Evolutionary conservation across 2,113 vertebrate genomes (phyloP), one percentile per base, ranked within the genome.

Genomic region (Merops nubicus): DNA sequence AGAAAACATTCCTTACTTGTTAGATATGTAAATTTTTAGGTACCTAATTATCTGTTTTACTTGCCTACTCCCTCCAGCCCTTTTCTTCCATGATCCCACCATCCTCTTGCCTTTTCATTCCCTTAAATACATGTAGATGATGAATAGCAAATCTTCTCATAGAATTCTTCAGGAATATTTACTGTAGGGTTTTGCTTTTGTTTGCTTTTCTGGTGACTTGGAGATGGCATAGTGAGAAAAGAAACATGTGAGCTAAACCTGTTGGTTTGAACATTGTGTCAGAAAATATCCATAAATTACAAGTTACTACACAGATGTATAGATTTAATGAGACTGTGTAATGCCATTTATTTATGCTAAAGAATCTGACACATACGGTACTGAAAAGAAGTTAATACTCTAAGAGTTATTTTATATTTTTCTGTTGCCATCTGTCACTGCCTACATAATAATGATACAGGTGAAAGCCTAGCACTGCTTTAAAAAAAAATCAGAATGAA

Each of bases 261-360:
- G 95, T 96, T 94, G 96, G 93, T 97, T 97, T 97, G 97, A 97
- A 96, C 95, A 97, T 93, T 95, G 95, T 97, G 95, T 97, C 95
- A 97, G 96, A 97, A 97, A 97, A 96, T 97, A 96, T 96, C 94
- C 84, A 96, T 96, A 97, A 97, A 97, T 96, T 97, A 94, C 95
- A 97, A 96, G 92, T 95, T 96, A 95, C 95, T 97, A 93, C 97
- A 97, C 96, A 97, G 97, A 97, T 97, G 97, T 97, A 97, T 97
- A 96, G 97, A 97, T 97, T 97, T 97, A 97, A 97, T 97, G 97
- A 97, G 97, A 93, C 94, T 93, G 84, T 97, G 95, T 88, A 95
- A 96, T 97, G 97, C 96, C 96, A 93, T 97, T 97, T 97, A 96
- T 97, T 97, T 97, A 96, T 97, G 95, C 97, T 96, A 97, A 97